These are phyloP conservation scores for Mixornis gularis DNA, from an alignment of 2,113 vertebrate species.

Conservation along the genomic window DNA sequence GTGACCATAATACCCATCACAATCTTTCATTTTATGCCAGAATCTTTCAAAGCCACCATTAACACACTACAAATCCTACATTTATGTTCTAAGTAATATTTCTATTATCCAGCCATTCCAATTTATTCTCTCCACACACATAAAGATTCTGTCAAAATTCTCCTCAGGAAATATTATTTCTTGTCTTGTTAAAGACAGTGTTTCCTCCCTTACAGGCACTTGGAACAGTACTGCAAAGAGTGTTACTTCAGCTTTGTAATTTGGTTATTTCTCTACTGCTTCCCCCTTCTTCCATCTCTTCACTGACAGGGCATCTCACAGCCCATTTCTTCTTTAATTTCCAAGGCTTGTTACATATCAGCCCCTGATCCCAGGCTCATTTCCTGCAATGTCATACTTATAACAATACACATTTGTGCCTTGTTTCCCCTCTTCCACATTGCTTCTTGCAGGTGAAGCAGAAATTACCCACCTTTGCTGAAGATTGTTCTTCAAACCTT, in stretches of 20 bases:
- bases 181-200: not conserved
- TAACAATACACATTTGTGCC: not conserved
- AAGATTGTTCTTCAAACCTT: not conserved
- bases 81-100: not conserved
- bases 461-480: not conserved
- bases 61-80: not conserved
- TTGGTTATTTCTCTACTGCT: not conserved
- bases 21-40: not conserved
- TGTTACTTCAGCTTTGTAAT: not conserved
- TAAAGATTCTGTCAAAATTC: not conserved
- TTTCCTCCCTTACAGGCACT: not conserved
- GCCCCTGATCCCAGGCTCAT: not conserved
- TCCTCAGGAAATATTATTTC: not conserved
- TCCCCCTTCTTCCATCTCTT: not conserved
- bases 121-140: not conserved
- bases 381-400: not conserved
- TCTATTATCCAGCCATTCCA: not conserved
- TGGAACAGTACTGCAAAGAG: not conserved
- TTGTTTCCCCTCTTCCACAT: not conserved
- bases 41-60: not conserved
- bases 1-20: not conserved
- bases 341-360: not conserved
- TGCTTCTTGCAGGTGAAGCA: not conserved
- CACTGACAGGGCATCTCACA: not conserved
- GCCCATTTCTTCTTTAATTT: not conserved